Base-by-base conservation (phyloP, 1,140 invertebrate species). In the Nymphalis io region DNA sequence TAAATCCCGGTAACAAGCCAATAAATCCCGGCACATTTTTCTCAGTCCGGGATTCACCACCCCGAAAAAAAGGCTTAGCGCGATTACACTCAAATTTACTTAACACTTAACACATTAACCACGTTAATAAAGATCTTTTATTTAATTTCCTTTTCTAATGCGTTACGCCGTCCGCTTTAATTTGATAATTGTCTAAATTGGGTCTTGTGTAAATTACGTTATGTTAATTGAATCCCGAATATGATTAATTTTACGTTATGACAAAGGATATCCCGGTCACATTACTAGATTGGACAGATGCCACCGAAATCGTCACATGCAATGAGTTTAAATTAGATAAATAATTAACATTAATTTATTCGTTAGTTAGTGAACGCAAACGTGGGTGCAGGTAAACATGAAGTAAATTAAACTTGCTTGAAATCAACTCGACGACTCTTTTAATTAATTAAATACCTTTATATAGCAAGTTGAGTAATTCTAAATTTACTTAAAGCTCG, bases 1-100 rank as follows among this genome's bases (percentile, higher is more conserved):
- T 83, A 87, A 86, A 87, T 84, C 85, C 82, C 80, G 82, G 84
- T 88, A 89, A 91, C 89, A 91, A 91, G 89, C 87, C 89, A 90
- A 90, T 90, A 88, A 90, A 90, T 87, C 87, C 85, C 74, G 55
- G 83, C 82, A 76, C 81, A 85, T 91, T 91, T 91, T 90, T 87
- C 80, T 80, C 82, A 70, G 69, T 63, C 73, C 77, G 62, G 70
- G 70, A 78, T 72, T 70, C 74, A 63, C 71, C 69, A 48, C 78
- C 79, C 80, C 71, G 74, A 76, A 84, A 87, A n/a, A 87, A 91
- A 87, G 86, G 87, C 83, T 89, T 83, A 86, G 79, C 76, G 74
- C 83, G 88, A 90, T 91, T 91, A 91, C 88, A 91, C 75, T 74
- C 87, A 90, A 91, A 91, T 91, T 91, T 90, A 91, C 88, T 90